phyloP scores from a whole-genome alignment of 2,888 invertebrate genomes.

The Caenorhabditis macrosperma region DNA sequence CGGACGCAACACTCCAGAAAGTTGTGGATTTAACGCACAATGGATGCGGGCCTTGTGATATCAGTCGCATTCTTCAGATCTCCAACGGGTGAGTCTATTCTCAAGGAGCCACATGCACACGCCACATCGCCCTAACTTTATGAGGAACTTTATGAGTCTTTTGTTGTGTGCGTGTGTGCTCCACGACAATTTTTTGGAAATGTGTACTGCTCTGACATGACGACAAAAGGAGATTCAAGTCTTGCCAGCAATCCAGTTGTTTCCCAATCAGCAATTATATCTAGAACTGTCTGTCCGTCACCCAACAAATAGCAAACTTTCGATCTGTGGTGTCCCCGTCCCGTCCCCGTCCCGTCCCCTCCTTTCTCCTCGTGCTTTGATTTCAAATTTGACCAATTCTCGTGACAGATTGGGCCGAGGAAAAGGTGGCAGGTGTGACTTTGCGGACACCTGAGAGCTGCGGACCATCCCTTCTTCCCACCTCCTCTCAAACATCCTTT shows the following conservation, averaged over 20 bases:
- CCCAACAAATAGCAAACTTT: constrained; percentile 11
- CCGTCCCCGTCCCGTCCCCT: not conserved
- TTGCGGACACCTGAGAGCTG: constrained; percentile 14
- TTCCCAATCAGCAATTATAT: no score
- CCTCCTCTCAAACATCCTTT: constrained; percentile 41
- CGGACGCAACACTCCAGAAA: constrained; percentile 92
- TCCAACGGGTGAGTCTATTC: constrained; percentile 99
- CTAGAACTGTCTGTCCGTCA: no score
- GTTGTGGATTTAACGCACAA: constrained; percentile 93
- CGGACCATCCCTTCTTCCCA: not conserved
- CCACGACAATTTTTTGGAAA: no score
- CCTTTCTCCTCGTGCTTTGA: not conserved
- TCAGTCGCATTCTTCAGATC: constrained; percentile 96
- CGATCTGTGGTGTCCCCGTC: not conserved
- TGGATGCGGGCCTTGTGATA: constrained; percentile 97
- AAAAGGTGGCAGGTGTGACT: constrained; percentile 34
- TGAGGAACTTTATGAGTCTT: no score
- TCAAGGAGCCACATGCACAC: no score
- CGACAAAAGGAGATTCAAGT: no score
- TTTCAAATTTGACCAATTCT: constrained; percentile 5
- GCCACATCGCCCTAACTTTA: no score
- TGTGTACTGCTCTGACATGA: no score
- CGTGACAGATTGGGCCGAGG: constrained; percentile 31
- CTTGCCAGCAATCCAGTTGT: no score
- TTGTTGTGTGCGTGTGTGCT: no score